A percentile compares a stretch with the other conserved stretches of the same genome.
Conservation (phyloP, 2,888 invertebrate species). For the Entomobrya proxima region DNA sequence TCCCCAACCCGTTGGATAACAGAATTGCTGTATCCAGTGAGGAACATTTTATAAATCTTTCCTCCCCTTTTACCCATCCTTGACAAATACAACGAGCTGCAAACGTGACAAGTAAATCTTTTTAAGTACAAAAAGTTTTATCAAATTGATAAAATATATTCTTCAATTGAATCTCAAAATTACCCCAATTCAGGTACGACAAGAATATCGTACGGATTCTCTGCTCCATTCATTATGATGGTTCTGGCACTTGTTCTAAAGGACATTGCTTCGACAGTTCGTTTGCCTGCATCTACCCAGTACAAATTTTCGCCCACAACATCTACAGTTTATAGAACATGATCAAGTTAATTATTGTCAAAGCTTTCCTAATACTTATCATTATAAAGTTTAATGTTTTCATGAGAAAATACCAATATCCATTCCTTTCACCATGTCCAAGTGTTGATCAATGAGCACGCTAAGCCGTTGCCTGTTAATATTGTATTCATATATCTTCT, state of each 20-base stretch:
- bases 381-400: not conserved
- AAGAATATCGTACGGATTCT: conserved; percentile 82
- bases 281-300: conserved; percentile 83
- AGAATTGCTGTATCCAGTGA: conserved; percentile 82
- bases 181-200: conserved; percentile 84
- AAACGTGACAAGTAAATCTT: conserved; percentile 72
- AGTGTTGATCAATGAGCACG: conserved; percentile 77
- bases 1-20: conserved; percentile 78
- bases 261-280: conserved; percentile 83
- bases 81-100: conserved; percentile 83
- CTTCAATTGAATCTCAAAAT: conserved; percentile 50
- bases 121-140: conserved; percentile 48
- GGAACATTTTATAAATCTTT: conserved; percentile 82
- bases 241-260: conserved; percentile 81
- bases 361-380: not conserved
- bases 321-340: conserved; percentile 79
- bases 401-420: conserved; percentile 80
- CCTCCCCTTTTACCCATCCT: conserved; percentile 71
- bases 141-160: not conserved
- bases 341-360: not conserved
- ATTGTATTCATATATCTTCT: conserved; percentile 79
- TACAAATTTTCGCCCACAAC: conserved; percentile 85
- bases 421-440: conserved; percentile 81
- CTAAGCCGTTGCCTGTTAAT: conserved; percentile 70
- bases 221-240: conserved; percentile 81